These are phyloP conservation scores for Acrossocheilus fasciatus DNA, from an alignment of 2,797 vertebrate species.

Conservation along the genomic window DNA sequence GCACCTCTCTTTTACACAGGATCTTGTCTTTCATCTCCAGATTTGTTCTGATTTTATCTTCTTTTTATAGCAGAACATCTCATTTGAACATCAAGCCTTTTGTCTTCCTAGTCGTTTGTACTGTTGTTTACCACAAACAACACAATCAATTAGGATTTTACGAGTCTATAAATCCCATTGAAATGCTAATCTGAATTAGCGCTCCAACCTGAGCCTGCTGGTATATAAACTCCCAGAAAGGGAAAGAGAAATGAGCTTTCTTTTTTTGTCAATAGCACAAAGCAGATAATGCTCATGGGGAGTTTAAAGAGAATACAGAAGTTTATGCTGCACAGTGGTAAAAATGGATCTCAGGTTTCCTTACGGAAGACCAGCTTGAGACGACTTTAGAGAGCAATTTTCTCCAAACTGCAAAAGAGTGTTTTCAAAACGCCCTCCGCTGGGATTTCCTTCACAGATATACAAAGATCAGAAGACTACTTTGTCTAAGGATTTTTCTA, in stretches of 20 bases:
- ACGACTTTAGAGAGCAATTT: not conserved
- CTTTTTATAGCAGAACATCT: slow-evolving; percentile 15
- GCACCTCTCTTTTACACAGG: not conserved
- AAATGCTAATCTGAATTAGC: slow-evolving; percentile 34
- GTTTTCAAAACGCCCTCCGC: not conserved
- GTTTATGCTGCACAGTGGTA: not conserved
- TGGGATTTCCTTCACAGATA: slow-evolving; percentile 18
- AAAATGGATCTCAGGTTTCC: slow-evolving; percentile 20
- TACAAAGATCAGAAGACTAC: not conserved
- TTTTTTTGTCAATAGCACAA: not conserved
- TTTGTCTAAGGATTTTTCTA: not conserved
- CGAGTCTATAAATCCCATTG: not conserved
- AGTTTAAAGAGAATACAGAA: slow-evolving; percentile 12
- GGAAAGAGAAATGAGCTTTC: not conserved
- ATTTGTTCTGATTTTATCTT: slow-evolving; percentile 1
- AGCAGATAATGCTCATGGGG: not conserved
- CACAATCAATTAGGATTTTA: not conserved
- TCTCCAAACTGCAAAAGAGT: slow-evolving; percentile 10
- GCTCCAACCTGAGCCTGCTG: slow-evolving; percentile 2
- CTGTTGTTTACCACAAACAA: slow-evolving; percentile 27
- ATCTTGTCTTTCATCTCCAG: not conserved
- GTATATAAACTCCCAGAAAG: not conserved
- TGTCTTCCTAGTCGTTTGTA: slow-evolving; percentile 23
- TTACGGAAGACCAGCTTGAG: not conserved
- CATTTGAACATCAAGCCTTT: slow-evolving; percentile 1